phyloP scores from a whole-genome alignment of 2,888 invertebrate genomes.

The Chamaedrilus cognettii region DNA sequence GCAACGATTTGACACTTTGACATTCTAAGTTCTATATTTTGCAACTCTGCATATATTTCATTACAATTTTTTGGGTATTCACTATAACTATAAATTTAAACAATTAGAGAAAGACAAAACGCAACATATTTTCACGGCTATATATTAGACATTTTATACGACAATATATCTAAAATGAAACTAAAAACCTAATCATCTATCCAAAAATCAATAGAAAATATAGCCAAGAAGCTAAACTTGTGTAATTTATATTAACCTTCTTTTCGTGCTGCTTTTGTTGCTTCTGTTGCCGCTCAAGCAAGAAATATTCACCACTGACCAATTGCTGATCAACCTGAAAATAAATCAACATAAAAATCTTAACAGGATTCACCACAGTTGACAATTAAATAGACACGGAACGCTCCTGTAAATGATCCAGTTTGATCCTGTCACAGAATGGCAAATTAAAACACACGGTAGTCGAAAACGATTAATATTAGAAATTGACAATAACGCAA shows the following conservation, averaged over 20 bases:
- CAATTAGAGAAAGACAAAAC: not conserved
- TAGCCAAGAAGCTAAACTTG: not conserved
- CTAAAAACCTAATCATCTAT: not conserved
- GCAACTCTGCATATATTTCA: too few species aligned
- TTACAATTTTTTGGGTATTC: too few species aligned
- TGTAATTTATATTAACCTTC: slow-evolving; percentile 64
- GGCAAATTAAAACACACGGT: too few species aligned
- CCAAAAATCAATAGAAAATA: not conserved
- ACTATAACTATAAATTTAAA: too few species aligned
- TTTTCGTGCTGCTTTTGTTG: slow-evolving; percentile 77
- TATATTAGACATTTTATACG: not conserved
- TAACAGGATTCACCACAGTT: slow-evolving; percentile 8
- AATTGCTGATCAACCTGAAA: slow-evolving; percentile 78
- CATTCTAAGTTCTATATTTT: too few species aligned
- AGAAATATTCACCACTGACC: slow-evolving; percentile 96
- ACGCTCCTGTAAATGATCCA: not conserved
- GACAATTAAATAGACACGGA: not conserved
- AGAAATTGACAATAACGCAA: too few species aligned
- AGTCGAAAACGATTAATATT: too few species aligned
- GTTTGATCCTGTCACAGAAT: too few species aligned
- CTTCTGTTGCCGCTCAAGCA: slow-evolving; percentile 68
- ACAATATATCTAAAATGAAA: not conserved
- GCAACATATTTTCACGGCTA: not conserved
- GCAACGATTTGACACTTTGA: too few species aligned
- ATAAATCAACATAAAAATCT: not conserved